Percentiles rank a stretch among this genome's conserved stretches.
phyloP scores from a whole-genome alignment of 2,888 invertebrate species.

The Notocelia uddmanniana region DNA sequence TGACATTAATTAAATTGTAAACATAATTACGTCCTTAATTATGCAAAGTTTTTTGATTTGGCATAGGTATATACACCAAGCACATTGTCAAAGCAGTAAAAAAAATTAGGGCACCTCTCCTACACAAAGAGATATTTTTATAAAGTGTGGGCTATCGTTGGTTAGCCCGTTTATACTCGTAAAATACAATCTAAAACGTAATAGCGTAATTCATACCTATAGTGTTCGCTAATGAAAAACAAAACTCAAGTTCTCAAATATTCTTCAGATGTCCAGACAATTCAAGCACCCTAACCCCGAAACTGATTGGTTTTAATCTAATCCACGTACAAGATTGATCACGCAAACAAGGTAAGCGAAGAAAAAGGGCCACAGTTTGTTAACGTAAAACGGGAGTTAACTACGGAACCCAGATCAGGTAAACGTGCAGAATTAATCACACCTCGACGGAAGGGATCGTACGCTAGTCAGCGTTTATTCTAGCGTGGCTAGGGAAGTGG shows the following conservation, averaged over 20 bases:
- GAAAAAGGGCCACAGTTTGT: slow-evolving; percentile 59
- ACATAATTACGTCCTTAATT: no score
- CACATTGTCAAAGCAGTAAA: no score
- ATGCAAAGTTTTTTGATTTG: no score
- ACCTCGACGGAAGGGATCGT: slow-evolving; percentile 72
- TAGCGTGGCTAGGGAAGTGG: slow-evolving; percentile 54
- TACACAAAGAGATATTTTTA: no score
- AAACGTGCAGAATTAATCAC: slow-evolving; percentile 82
- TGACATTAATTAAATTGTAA: no score
- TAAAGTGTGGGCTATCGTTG: no score
- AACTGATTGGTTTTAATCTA: slow-evolving; percentile 50
- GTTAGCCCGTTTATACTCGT: no score
- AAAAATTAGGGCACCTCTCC: no score
- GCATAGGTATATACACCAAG: no score
- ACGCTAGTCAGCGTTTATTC: slow-evolving; percentile 72
- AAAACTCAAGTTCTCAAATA: background rate
- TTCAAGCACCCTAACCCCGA: slow-evolving; percentile 8
- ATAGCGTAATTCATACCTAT: background rate
- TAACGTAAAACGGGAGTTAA: slow-evolving; percentile 65
- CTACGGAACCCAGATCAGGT: slow-evolving; percentile 75
- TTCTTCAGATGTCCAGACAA: background rate
- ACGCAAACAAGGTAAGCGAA: slow-evolving; percentile 50
- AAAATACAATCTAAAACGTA: background rate
- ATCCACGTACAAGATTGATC: slow-evolving; percentile 52
- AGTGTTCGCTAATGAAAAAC: background rate